Evolutionary conservation across 2,888 invertebrate species (phyloP), one percentile per base, ranked within the genome.

Genomic region (Lamellibrachia columna): DNA sequence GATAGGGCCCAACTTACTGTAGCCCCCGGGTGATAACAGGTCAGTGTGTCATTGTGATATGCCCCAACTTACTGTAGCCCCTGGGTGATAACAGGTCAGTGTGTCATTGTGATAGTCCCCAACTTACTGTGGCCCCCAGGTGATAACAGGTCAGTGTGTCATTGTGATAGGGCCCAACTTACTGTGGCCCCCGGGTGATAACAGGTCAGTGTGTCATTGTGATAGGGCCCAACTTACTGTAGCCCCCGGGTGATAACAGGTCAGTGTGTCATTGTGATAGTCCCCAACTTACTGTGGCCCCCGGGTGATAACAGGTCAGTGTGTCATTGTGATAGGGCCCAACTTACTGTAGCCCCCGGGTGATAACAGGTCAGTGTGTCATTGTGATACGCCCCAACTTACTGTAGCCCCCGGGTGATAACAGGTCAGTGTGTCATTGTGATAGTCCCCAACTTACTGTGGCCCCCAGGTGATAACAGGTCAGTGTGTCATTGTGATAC

Each of bases 321-420:
- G 40, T 40, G 40, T 40, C 40, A 99, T 99, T 95, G 99, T 99
- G 8, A 98, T 99, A 96, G 99, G 99, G 4, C 99, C 99, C 0
- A 99, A 99, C 97, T 97, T 99, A 94, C 97, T 99, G 93, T 98
- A 98, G 98, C 97, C 98, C 92, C 97, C 97, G 52, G 95, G 95
- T 52, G 96, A 96, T 93, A 95, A 95, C 53, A 93, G 40, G 40
- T 40, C 40, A 40, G 40, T 40, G 40, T 40, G 40, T 40, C 40
- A 99, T 99, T 95, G 99, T 99, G 8, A 98, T 99, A 96, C 99
- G 99, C 4, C 99, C 99, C 0, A 99, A 99, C 97, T 97, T 99
- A 94, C 97, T 99, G 93, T 98, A 98, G 98, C 97, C 98, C 92
- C 97, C 97, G 52, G 95, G 95, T 52, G 96, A 96, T 93, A 95